Evolutionary conservation across 2,888 invertebrate species (phyloP), one percentile per base, ranked within the genome.

Genomic region (Zygothrica quintamaculata): DNA sequence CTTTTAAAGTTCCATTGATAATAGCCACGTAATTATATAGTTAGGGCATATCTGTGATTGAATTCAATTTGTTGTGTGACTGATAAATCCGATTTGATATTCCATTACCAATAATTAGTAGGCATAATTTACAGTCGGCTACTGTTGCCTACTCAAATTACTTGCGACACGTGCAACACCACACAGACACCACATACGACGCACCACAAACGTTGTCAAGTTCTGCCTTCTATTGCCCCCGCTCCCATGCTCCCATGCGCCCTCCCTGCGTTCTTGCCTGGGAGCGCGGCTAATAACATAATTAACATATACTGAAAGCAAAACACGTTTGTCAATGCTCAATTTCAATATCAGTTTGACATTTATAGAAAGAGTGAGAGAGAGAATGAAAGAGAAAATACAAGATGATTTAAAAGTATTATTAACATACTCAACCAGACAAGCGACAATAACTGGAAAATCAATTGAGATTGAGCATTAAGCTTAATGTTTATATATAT

Each of bases 271-370:
- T n/a, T n/a, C n/a, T n/a, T n/a, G n/a, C n/a, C n/a, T n/a, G n/a
- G n/a, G n/a, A n/a, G 39, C 40, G 53, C 46, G 6, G 52, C 48
- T 53, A 65, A 72, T 61, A 65, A 51, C 75, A 67, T 65, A 78
- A 81, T 85, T 77, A 71, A 47, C 67, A 85, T 78, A 65, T 57
- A 57, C 52, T 57, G 39, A 65, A 74, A 75, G 59, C 58, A 50
- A 81, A 77, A 87, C 85, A 69, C 78, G 77, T 72, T 84, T 72
- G 58, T 65, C 80, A 77, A 77, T 62, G 65, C 69, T 79, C 48
- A 74, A 74, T 74, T 82, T 72, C 34, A 76, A 66, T 74, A 65
- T 71, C 15, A 39, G 68, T 76, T 71, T 62, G 50, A 46, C 62
- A 48, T 42, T n/a, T n/a, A n/a, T n/a, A n/a, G n/a, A n/a, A 22